These are phyloP conservation scores for Leptinotarsa juncta DNA, from an alignment of 2,888 invertebrate species.

Conservation along the genomic window DNA sequence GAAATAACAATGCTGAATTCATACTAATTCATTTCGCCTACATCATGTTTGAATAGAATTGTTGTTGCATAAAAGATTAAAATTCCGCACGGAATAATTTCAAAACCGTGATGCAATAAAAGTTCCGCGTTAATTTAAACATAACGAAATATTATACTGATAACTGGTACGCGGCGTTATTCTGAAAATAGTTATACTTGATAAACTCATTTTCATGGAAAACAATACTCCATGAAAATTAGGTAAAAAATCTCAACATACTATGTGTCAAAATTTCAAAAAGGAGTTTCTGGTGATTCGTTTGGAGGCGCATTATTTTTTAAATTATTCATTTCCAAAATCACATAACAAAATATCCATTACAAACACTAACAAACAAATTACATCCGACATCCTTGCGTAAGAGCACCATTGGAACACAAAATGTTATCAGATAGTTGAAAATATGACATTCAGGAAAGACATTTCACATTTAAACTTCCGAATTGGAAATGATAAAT, in stretches of 20 bases:
- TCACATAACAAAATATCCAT: too few species aligned
- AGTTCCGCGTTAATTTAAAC: conserved; percentile 4
- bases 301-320: too few species aligned
- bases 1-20: conserved; percentile 1
- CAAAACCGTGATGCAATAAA: conserved; percentile 4
- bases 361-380: too few species aligned
- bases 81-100: conserved; percentile 4
- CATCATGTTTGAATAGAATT: not conserved
- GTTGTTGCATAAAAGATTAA: conserved; percentile 7
- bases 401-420: too few species aligned
- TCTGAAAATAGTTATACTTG: not conserved
- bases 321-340: too few species aligned
- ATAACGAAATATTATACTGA: conserved; percentile 8
- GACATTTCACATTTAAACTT: not conserved
- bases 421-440: too few species aligned
- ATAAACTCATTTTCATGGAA: not conserved
- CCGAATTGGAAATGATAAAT: too few species aligned
- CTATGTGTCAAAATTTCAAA: not conserved
- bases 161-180: not conserved
- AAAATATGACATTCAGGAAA: not conserved
- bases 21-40: not conserved
- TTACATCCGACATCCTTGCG: too few species aligned
- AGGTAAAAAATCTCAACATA: not conserved
- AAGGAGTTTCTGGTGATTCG: too few species aligned
- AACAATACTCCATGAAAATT: not conserved